These are phyloP conservation scores for Diglossa brunneiventris DNA, from an alignment of 2,113 vertebrate genomes.

Conservation along the genomic window DNA sequence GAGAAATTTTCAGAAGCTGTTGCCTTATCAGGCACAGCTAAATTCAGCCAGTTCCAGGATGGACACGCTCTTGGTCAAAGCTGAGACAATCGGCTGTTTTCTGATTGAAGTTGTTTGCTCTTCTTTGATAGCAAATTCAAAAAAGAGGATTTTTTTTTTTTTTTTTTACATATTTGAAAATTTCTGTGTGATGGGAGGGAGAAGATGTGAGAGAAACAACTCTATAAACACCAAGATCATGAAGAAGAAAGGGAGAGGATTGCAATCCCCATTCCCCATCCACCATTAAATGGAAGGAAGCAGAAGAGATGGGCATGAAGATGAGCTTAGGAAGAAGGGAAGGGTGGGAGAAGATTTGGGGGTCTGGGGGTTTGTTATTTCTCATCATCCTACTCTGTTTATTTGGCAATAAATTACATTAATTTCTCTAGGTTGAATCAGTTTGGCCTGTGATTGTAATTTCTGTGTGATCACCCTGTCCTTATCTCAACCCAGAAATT, in stretches of 20 bases:
- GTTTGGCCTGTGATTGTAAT: neutral
- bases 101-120: neutral
- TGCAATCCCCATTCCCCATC: fast-evolving
- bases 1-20: neutral
- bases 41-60: neutral
- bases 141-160: neutral
- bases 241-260: neutral
- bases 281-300: neutral
- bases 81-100: neutral
- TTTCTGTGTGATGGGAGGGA: neutral
- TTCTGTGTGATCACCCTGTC: neutral
- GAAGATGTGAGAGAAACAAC: neutral
- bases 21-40: neutral
- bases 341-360: fast-evolving
- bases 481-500: fast-evolving
- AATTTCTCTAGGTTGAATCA: fast-evolving
- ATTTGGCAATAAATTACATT: neutral
- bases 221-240: neutral
- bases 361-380: neutral
- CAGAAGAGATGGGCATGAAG: neutral
- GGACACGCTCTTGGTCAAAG: neutral
- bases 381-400: neutral
- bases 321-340: neutral
- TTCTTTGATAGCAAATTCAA: neutral
- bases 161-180: neutral